Evolutionary conservation across 2,888 invertebrate genomes (phyloP).

Genomic region (Lasius platythorax): DNA sequence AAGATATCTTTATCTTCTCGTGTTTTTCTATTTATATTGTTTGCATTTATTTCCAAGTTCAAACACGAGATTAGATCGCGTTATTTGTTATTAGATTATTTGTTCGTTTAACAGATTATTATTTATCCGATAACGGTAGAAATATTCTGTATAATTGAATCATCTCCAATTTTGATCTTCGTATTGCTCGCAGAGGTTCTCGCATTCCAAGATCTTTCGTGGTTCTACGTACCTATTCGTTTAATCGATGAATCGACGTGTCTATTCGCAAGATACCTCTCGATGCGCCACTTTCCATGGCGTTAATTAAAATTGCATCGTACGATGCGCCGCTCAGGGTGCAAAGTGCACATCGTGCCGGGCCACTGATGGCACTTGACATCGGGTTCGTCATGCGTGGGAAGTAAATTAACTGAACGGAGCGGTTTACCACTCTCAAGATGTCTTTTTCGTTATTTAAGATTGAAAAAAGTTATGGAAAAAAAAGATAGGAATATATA

Average conservation of each 20-base stretch:
- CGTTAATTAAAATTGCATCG: slow-evolving; percentile 55
- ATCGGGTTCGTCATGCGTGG: slow-evolving; percentile 52
- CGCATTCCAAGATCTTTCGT: background rate
- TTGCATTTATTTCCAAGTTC: background rate
- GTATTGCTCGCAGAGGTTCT: background rate
- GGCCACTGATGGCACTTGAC: slow-evolving; percentile 55
- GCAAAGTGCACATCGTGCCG: slow-evolving; percentile 54
- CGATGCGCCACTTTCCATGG: slow-evolving; percentile 20
- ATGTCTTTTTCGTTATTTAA: slow-evolving; percentile 28
- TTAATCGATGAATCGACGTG: slow-evolving; percentile 46
- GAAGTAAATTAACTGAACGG: slow-evolving; percentile 51
- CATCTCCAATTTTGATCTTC: background rate
- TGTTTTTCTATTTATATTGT: background rate
- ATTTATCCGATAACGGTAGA: background rate
- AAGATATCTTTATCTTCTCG: background rate
- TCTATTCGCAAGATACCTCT: slow-evolving; percentile 23
- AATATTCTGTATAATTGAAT: background rate
- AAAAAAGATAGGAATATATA: background rate
- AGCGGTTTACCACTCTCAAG: slow-evolving; percentile 25
- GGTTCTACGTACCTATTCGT: background rate
- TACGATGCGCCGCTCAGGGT: slow-evolving; percentile 34
- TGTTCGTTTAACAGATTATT: background rate
- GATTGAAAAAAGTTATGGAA: background rate
- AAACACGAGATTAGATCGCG: background rate
- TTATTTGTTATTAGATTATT: background rate